Evolutionary conservation across 2,888 invertebrate genomes (phyloP), one percentile per base, ranked within the genome.

Genomic region (Caenorhabditis doughertyi): DNA sequence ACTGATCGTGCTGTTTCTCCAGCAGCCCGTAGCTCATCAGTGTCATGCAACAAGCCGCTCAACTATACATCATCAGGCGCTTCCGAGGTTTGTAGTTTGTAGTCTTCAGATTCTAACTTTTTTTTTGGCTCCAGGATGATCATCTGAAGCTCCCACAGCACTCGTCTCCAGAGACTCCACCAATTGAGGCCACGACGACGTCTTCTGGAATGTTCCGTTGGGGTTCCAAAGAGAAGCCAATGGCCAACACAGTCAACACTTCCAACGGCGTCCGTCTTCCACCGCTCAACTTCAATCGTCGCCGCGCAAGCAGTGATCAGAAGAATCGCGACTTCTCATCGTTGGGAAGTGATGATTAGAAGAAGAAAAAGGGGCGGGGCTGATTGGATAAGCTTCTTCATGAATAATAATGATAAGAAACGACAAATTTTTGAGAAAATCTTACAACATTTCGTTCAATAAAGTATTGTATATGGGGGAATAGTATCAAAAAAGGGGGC

Each of bases 231-330:
- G 72, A 58, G 1, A 29, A 53, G 21, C 39, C 72, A 18, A 29
- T 51, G 65, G 21, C 16, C 58, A 65, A 16, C 51, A 29, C 58
- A 1, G 35, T 64, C 18, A 65, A 11, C 23, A 79, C 72, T 4
- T 39, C 67, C 16, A 83, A 83, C 39, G 83, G 74, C 13, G 67
- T 74, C 49, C 79, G 81, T 16, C 64, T 84, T 7, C 83, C 83
- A n/a, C 85, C 85, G n/a, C 42, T 79, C 44, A 76, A 70, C 29
- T 58, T 83, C 9, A 32, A 4, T n/a, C 74, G 81, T 55, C 79
- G 85, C 35, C 83, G 85, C n/a, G 76, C 79, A 9, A 81, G 60
- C 72, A 71, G 62, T 47, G 85, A 85, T 44, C 68, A 64, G 23
- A 64, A 77, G 42, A 73, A 73, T 51, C 73, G 70, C 18, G 64